These are phyloP conservation scores for Neodon shergylaensis DNA, from an alignment of 2,113 vertebrate species.

Conservation along the genomic window DNA sequence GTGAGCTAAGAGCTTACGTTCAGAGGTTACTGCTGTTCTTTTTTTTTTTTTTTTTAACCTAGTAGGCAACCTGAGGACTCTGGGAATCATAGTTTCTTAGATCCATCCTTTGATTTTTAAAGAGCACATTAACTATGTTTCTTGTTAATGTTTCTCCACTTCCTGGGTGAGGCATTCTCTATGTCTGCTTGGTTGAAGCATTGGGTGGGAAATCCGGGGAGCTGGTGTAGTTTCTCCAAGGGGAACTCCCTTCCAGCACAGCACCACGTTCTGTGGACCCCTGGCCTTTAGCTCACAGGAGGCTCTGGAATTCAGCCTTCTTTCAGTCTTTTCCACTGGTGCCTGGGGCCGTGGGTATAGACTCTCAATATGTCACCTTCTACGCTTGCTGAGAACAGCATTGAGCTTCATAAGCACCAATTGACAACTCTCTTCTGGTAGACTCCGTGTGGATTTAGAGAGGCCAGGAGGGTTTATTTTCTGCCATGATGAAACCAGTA, in stretches of 20 bases:
- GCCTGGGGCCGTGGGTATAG: neutral
- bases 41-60: neutral
- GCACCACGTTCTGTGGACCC: neutral
- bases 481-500: neutral
- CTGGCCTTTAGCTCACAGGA: neutral
- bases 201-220: neutral
- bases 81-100: neutral
- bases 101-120: neutral
- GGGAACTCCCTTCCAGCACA: neutral
- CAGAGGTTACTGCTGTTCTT: neutral
- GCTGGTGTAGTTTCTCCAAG: neutral
- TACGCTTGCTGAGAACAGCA: neutral
- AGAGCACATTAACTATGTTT: neutral
- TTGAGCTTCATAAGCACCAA: neutral
- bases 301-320: neutral
- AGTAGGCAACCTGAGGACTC: neutral
- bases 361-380: neutral
- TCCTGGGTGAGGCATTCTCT: slow-evolving; percentile 37
- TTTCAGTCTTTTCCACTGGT: neutral
- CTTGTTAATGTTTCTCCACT: neutral
- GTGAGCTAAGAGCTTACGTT: neutral
- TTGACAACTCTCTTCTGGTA: neutral
- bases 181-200: slow-evolving; percentile 12
- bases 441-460: neutral
- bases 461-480: neutral